These are phyloP conservation scores for Hymenopus coronatus DNA, from an alignment of 2,888 invertebrate genomes.

Conservation along the genomic window DNA sequence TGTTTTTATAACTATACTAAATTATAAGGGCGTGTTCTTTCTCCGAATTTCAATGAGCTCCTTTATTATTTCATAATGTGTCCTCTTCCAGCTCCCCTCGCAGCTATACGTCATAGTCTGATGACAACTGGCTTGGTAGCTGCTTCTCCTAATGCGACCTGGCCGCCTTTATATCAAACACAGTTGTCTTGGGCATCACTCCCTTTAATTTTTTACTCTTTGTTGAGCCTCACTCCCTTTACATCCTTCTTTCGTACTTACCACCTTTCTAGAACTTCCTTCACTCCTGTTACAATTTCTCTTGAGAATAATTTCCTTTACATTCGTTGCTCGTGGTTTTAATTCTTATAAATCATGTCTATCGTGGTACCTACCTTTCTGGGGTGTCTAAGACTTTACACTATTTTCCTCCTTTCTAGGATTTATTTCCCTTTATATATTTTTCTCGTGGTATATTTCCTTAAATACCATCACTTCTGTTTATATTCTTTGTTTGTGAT, in stretches of 20 bases:
- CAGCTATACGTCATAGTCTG: neutral
- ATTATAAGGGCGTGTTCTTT: neutral
- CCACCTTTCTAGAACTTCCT: neutral
- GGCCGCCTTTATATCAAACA: neutral
- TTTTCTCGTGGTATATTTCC: too few relatives aligned
- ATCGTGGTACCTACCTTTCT: too few relatives aligned
- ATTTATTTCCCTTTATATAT: too few relatives aligned
- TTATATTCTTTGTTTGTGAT: too few relatives aligned
- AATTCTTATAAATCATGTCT: too few relatives aligned
- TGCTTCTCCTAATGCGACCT: neutral
- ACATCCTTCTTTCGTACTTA: neutral
- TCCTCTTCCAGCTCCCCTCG: neutral
- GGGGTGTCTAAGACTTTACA: too few relatives aligned
- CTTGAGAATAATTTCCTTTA: too few relatives aligned
- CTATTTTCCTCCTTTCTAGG: too few relatives aligned
- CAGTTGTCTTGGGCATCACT: neutral
- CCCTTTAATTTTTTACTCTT: neutral
- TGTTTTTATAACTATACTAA: neutral
- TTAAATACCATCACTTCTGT: too few relatives aligned
- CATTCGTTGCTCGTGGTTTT: too few relatives aligned
- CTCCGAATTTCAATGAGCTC: neutral
- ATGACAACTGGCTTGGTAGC: neutral
- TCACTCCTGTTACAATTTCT: too few relatives aligned
- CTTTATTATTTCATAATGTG: neutral
- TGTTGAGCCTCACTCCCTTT: neutral